Evolutionary conservation across 2,113 vertebrate species (phyloP).

Genomic region (Sander vitreus): DNA sequence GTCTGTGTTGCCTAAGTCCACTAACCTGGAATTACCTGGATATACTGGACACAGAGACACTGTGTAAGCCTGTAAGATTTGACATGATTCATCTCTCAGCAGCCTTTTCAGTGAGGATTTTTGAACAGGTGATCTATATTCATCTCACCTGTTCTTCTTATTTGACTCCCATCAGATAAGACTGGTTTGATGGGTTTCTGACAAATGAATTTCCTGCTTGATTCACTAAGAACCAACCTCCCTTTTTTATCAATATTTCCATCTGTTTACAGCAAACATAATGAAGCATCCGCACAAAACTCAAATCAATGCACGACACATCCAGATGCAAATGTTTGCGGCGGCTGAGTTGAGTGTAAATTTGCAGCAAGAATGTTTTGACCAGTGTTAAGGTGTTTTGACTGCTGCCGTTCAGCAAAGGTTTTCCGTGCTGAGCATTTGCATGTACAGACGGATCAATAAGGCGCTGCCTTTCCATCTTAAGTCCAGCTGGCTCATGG

Average conservation of each 20-base stretch:
- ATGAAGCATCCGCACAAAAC: slow-evolving; percentile 21
- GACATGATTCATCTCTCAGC: slow-evolving; percentile 20
- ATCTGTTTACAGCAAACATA: slow-evolving; percentile 55
- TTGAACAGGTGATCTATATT: slow-evolving; percentile 39
- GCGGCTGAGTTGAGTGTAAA: not conserved
- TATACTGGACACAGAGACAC: slow-evolving; percentile 28
- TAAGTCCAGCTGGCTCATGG: slow-evolving; percentile 58
- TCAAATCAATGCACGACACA: slow-evolving; percentile 23
- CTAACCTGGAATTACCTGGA: slow-evolving; percentile 49
- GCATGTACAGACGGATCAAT: slow-evolving; percentile 28
- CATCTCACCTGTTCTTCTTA: slow-evolving; percentile 27
- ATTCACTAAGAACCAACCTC: slow-evolving; percentile 21
- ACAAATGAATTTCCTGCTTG: slow-evolving; percentile 60
- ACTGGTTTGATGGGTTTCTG: slow-evolving; percentile 33
- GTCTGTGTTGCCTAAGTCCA: slow-evolving; percentile 33
- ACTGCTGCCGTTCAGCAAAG: slow-evolving; percentile 36
- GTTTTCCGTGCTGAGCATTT: slow-evolving; percentile 4
- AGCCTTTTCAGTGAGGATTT: slow-evolving; percentile 14
- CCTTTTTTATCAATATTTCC: slow-evolving; percentile 39
- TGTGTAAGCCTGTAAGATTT: slow-evolving; percentile 22
- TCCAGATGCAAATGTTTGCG: slow-evolving; percentile 42
- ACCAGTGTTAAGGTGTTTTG: slow-evolving; percentile 44
- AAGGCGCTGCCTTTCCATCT: slow-evolving; percentile 27
- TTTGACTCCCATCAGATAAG: slow-evolving; percentile 29
- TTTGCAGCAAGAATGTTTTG: slow-evolving; percentile 42